A percentile compares a stretch with the other conserved stretches of the same genome.
Evolutionary conservation across 2,113 vertebrate genomes (phyloP).

Genomic region (Neopipo cinnamomea): DNA sequence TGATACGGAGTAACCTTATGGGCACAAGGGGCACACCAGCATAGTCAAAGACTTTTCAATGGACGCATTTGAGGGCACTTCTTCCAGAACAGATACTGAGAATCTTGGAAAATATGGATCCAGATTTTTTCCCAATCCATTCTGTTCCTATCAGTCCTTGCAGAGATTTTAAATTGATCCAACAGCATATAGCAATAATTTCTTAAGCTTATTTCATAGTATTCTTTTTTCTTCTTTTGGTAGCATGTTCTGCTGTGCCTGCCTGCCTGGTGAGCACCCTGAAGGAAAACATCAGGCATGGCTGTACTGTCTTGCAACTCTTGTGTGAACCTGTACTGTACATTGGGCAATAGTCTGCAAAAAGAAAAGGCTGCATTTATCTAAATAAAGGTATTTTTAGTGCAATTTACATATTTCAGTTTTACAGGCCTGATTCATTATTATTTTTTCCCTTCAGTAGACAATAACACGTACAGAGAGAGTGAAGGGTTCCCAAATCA

Average conservation of each 20-base stretch:
- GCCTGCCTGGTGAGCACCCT: neutral
- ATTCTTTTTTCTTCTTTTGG: neutral
- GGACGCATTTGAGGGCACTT: neutral
- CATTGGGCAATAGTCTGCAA: neutral
- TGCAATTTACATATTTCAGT: neutral
- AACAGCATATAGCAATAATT: neutral
- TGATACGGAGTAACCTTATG: neutral
- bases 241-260: neutral
- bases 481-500: neutral
- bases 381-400: neutral
- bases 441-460: neutral
- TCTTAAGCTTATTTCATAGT: neutral
- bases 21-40: neutral
- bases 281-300: neutral
- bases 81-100: neutral
- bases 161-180: neutral
- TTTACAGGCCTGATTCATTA: neutral
- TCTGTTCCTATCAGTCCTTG: neutral
- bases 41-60: neutral
- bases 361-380: neutral
- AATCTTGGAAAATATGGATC: neutral
- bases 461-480: neutral
- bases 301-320: neutral
- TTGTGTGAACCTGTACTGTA: neutral
- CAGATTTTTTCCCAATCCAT: neutral